These are phyloP conservation scores for Meriones psammophilus DNA, from an alignment of 2,797 vertebrate genomes.

Conservation along the genomic window DNA sequence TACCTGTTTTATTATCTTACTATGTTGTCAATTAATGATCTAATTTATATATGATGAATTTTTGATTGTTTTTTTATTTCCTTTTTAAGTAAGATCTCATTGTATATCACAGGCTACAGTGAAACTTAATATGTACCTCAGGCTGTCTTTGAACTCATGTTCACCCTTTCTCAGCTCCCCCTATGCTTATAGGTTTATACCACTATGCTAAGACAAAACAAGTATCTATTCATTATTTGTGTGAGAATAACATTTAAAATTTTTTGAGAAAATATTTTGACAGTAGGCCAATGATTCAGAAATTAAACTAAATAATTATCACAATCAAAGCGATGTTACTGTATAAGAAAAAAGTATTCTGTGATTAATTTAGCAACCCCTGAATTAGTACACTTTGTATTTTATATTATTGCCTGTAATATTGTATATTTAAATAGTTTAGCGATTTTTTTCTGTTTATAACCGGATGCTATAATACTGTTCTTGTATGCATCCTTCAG, in stretches of 20 bases:
- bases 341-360: slow-evolving; percentile 52
- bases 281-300: background rate
- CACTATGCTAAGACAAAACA: background rate
- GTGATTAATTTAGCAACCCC: slow-evolving; percentile 28
- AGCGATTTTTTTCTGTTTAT: background rate
- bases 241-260: background rate
- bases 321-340: slow-evolving; percentile 15
- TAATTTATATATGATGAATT: background rate
- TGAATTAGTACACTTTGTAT: slow-evolving; percentile 14
- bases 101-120: background rate
- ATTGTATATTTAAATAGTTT: background rate
- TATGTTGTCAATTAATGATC: background rate
- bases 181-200: background rate
- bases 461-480: background rate
- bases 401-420: background rate
- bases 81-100: background rate
- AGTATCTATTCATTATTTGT: background rate
- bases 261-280: slow-evolving; percentile 47
- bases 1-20: background rate
- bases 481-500: background rate
- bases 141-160: background rate
- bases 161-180: background rate
- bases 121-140: background rate
- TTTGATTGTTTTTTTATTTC: background rate
- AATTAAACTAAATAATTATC: slow-evolving; percentile 37